These are phyloP conservation scores for Gallinago undulata DNA, from an alignment of 2,113 vertebrate genomes.

Conservation along the genomic window DNA sequence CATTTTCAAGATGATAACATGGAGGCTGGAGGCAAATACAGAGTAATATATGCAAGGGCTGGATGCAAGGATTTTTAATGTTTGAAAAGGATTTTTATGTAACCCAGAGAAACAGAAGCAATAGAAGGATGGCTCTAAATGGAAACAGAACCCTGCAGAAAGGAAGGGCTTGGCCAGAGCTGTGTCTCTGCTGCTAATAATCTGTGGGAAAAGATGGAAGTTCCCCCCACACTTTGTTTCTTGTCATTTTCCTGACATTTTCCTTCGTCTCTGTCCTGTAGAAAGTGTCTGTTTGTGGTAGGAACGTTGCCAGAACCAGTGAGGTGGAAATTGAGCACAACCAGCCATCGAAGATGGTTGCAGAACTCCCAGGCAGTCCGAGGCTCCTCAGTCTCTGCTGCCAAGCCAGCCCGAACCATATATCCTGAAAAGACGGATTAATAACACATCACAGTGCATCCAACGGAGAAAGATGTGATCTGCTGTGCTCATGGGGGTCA, in stretches of 20 bases:
- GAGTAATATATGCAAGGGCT: not conserved
- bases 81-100: not conserved
- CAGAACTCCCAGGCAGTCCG: not conserved
- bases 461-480: not conserved
- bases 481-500: not conserved
- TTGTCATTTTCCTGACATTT: not conserved
- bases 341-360: accelerated
- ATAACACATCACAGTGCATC: not conserved
- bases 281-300: not conserved
- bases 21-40: not conserved
- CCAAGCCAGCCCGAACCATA: not conserved
- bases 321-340: not conserved
- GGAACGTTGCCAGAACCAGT: not conserved
- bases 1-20: not conserved
- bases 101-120: not conserved
- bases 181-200: not conserved
- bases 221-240: not conserved
- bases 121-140: not conserved
- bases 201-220: not conserved
- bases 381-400: not conserved
- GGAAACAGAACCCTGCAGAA: not conserved
- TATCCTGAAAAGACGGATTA: not conserved
- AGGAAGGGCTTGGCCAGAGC: not conserved
- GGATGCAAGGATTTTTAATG: not conserved
- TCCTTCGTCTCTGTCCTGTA: not conserved